phyloP scores from a whole-genome alignment of 1,140 invertebrate genomes.

The Drosophila willistoni region DNA sequence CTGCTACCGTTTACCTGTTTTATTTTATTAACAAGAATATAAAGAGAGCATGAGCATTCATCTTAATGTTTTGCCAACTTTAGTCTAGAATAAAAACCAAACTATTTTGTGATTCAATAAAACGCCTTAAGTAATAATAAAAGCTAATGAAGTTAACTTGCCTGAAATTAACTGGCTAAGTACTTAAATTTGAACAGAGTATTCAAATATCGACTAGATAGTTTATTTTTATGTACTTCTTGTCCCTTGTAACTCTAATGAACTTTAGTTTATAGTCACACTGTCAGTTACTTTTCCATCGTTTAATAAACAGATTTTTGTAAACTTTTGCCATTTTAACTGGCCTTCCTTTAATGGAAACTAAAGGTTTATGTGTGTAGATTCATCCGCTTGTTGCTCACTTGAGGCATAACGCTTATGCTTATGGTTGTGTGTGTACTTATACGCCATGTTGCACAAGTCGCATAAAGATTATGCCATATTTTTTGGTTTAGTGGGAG shows the following conservation, averaged over 20 bases:
- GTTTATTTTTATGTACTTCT: conserved; percentile 10
- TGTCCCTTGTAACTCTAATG: conserved; percentile 56
- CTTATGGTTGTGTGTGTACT: conserved; percentile 19
- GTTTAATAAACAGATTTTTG: conserved; percentile 39
- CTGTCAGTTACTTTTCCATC: neutral
- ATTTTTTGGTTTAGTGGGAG: conserved; percentile 70
- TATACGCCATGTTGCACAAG: conserved; percentile 60
- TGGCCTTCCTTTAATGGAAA: conserved; percentile 38
- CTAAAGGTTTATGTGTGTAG: conserved; percentile 31
- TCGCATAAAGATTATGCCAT: conserved; percentile 71
- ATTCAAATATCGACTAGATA: conserved; percentile 1
- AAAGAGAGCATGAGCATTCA: neutral
- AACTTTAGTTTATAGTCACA: conserved; percentile 57
- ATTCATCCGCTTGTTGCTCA: conserved; percentile 64
- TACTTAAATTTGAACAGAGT: conserved; percentile 1
- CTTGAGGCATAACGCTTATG: conserved; percentile 45
- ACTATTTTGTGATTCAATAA: too few relatives aligned
- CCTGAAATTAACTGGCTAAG: too few relatives aligned
- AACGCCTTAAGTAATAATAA: too few relatives aligned
- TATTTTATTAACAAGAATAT: conserved; percentile 22
- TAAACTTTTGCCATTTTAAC: conserved; percentile 56
- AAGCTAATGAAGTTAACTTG: too few relatives aligned
- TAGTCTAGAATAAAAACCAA: too few relatives aligned
- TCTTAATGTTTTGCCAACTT: neutral
- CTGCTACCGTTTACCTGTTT: conserved; percentile 17